A percentile compares a stretch with the other conserved stretches of the same genome.
These are phyloP conservation scores for Teleogryllus occipitalis DNA, from an alignment of 1,140 invertebrate genomes.

Conservation along the genomic window DNA sequence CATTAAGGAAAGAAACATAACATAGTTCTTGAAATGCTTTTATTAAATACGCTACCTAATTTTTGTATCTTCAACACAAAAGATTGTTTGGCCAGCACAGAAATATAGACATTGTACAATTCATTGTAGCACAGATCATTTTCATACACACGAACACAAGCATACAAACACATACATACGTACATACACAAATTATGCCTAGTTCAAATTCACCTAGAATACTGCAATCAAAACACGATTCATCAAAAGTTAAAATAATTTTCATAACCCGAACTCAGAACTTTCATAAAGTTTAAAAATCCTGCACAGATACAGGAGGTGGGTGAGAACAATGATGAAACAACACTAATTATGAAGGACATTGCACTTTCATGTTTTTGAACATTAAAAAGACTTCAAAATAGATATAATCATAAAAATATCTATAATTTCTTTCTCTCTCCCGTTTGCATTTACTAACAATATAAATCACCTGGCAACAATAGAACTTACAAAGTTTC, in stretches of 20 bases:
- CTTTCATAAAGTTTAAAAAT: not conserved
- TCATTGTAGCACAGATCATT: not conserved
- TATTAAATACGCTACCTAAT: not conserved
- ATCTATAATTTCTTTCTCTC: not conserved
- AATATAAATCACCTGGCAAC: not conserved
- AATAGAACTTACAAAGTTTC: not conserved
- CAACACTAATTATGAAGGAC: not conserved
- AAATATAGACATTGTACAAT: not conserved
- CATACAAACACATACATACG: not conserved
- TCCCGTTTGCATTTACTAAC: not conserved
- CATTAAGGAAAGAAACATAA: not conserved
- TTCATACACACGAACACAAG: not conserved
- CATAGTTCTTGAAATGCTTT: not conserved
- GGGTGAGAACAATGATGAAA: not conserved
- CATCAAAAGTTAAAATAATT: not conserved
- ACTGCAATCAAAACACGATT: not conserved
- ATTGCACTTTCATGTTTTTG: not conserved
- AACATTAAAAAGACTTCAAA: not conserved
- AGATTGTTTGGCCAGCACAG: not conserved
- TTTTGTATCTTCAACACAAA: not conserved
- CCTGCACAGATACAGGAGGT: not conserved
- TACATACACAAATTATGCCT: not conserved
- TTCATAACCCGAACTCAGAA: not conserved
- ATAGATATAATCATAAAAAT: slow-evolving; percentile 2
- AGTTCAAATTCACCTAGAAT: not conserved